Conservation (phyloP, 1,140 invertebrate genomes). For the Lasioglossum albipes region DNA sequence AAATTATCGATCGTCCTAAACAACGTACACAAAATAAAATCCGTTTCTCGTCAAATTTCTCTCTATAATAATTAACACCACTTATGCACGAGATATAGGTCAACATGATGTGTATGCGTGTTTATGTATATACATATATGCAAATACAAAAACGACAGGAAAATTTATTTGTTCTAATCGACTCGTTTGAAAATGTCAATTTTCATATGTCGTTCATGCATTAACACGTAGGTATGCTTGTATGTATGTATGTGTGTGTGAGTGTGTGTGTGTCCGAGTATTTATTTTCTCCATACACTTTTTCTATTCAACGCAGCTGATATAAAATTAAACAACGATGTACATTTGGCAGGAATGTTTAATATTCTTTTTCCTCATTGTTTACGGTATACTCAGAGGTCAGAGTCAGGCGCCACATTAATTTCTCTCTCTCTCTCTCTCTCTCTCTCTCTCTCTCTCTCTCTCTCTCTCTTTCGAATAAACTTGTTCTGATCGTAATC, state of each 20-base stretch:
- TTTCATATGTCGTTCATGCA: not conserved
- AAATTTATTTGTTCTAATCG: not conserved
- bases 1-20: not conserved
- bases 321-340: constrained; percentile 35
- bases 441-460: too few species aligned
- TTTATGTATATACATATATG: not conserved
- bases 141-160: not conserved
- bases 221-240: not conserved
- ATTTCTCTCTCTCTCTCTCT: not conserved
- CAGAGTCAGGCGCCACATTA: constrained; percentile 6
- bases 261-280: not conserved
- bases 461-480: too few species aligned
- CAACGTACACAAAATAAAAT: constrained; percentile 18
- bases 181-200: not conserved
- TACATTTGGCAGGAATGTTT: constrained; percentile 48
- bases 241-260: too few species aligned
- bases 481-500: not conserved
- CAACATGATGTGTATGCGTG: not conserved
- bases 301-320: not conserved
- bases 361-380: constrained; percentile 9
- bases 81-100: constrained; percentile 10
- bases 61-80: constrained; percentile 2
- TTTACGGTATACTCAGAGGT: constrained; percentile 8
- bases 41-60: not conserved
- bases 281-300: not conserved